These are phyloP conservation scores for Callionymus lyra DNA, from an alignment of 2,113 vertebrate genomes.

Conservation along the genomic window DNA sequence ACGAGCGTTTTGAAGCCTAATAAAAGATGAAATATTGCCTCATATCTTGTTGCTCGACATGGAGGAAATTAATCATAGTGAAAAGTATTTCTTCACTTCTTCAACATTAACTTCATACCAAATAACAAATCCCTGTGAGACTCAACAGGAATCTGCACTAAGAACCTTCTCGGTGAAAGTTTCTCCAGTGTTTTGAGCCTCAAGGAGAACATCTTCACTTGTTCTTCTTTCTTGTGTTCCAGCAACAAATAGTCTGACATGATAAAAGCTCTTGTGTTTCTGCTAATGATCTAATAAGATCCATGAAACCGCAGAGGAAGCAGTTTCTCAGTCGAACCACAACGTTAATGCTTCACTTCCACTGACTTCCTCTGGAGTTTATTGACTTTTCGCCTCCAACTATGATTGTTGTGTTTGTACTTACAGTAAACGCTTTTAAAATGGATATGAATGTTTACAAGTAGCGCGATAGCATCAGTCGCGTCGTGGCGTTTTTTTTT, in stretches of 20 bases:
- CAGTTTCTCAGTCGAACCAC: slow-evolving; percentile 15
- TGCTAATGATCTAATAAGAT: slow-evolving; percentile 40
- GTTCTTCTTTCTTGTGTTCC: too few species aligned
- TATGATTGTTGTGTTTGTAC: not conserved
- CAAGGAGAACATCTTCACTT: slow-evolving; percentile 11
- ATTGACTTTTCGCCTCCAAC: slow-evolving; percentile 1
- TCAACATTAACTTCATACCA: slow-evolving; percentile 33
- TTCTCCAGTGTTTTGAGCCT: slow-evolving; percentile 15
- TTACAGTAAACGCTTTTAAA: too few species aligned
- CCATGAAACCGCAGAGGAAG: slow-evolving; percentile 46
- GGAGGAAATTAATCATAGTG: too few species aligned
- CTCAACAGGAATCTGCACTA: slow-evolving; percentile 1
- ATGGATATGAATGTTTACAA: too few species aligned
- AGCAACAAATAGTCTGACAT: too few species aligned
- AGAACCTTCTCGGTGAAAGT: slow-evolving; percentile 8
- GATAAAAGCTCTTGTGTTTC: slow-evolving; percentile 30
- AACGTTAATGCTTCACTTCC: slow-evolving; percentile 35
- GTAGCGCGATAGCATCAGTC: too few species aligned
- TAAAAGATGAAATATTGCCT: slow-evolving; percentile 22
- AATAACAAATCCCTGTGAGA: slow-evolving; percentile 12
- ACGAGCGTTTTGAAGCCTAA: slow-evolving; percentile 4
- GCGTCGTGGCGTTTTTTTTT: too few species aligned
- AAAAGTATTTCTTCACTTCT: too few species aligned
- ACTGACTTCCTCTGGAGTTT: slow-evolving; percentile 33
- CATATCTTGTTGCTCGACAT: too few species aligned